Evolutionary conservation across 2,113 vertebrate genomes (phyloP), one percentile per base, ranked within the genome.

Genomic region (Tachuris rubrigastra): DNA sequence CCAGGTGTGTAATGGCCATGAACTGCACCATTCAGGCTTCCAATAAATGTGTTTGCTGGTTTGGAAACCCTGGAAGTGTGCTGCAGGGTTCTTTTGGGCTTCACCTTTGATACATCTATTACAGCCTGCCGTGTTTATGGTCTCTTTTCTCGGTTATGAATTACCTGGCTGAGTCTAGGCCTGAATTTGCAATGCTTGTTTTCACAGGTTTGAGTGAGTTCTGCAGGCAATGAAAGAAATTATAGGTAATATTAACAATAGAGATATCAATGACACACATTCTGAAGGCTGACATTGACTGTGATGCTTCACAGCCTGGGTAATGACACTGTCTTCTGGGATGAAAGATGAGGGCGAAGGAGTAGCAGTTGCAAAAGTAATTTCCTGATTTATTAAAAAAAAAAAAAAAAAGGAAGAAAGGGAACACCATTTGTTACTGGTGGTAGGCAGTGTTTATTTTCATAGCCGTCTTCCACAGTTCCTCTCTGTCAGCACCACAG

Each of bases 241-340:
- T 60, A 74, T 73, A 76, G 85, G 27, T 21, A 46, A 42, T 24
- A n/a, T 67, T 60, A 69, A 95, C 1, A 90, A 93, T 22, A 91
- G 97, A 76, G 89, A 96, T 6, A 16, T 95, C 1, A 80, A 93
- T 58, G 90, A 31, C 5, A 65, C 5, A 65, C 97, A 33, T 98
- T 98, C 52, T 89, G 85, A 97, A 97, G 88, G 83, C 97, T 94
- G 98, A 94, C 95, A 76, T 65, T 16, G 97, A 79, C 80, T 97
- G 97, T 37, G 95, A 85, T 9, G 97, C 89, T 89, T 77, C 23
- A 44, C 96, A 79, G 95, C 93, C 74, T 97, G 97, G 98, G 97
- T 97, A 91, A 96, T 93, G 91, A 63, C 52, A 10, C 30, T 50
- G 31, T 67, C 63, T 76, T 72, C 56, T 53, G 83, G 25, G 37